Base-by-base conservation (phyloP, 2,797 vertebrate genomes). In the Nannoperca australis region DNA sequence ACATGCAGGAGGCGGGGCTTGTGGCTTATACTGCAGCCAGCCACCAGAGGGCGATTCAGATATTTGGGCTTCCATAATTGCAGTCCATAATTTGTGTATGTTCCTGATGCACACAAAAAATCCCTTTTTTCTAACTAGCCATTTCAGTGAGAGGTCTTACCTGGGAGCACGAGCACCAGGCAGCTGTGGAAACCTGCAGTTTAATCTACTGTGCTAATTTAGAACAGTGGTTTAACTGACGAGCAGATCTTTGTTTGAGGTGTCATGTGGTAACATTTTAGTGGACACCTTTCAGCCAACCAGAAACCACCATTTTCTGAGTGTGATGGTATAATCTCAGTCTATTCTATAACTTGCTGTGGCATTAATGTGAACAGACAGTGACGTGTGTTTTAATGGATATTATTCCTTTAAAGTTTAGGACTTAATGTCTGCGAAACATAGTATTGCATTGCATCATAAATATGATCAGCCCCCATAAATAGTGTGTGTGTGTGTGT, bases 401-500 rank as follows among this genome's bases (percentile, higher is more conserved):
- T 64, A 59, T 70, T 47, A 17, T 4, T 63, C 13, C 22, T 30
- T 76, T 47, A 17, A 30, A 38, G 2, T 20, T 50, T 24, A 1
- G 17, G 9, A 24, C 7, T 27, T 14, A 8, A 15, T 65, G 9
- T 40, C 17, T 40, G 34, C 0, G 15, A 2, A 34, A 47, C 36
- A 24, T 1, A 45, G 3, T 18, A 42, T 38, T 62, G 3, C 7
- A 32, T 51, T 62, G 1, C 7, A 24, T 51, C n/a, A 11, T 15
- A 24, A 34, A 50, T 20, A 6, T 53, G 42, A 53, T 38, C 45
- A 34, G 10, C 30, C 7, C 12, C 49, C 8, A n/a, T 50, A 51
- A 20, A 58, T 54, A n/a, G 27, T 36, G 36, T 47, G 12, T 73
- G 70, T 56, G 45, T 66, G 64, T 60, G 45, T 56, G 54, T 64